Conservation (phyloP, 92 coral and sea anemone genomes). For the Nematostella vectensis region DNA sequence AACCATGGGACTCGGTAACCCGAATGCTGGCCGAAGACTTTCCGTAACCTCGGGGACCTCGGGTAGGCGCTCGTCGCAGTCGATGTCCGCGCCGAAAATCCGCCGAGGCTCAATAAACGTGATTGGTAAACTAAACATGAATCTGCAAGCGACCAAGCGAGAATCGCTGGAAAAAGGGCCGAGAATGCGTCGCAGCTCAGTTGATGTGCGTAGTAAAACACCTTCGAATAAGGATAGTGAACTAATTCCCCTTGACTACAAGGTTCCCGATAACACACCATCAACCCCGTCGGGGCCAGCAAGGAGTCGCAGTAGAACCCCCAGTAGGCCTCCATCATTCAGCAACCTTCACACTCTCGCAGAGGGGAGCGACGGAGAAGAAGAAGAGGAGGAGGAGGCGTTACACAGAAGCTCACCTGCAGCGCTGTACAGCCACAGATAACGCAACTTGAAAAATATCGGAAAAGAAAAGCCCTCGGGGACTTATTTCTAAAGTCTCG, state of each 20-base stretch:
- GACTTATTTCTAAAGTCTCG: no score
- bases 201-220: background rate
- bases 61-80: slow-evolving; percentile 31
- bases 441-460: no score
- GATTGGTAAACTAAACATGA: slow-evolving; percentile 19
- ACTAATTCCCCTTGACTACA: background rate
- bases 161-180: background rate
- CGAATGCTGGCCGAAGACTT: slow-evolving; percentile 20
- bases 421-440: slow-evolving; percentile 8
- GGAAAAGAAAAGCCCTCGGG: no score
- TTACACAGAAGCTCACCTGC: slow-evolving; percentile 60
- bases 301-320: background rate
- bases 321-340: slow-evolving; percentile 12
- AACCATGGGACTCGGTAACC: slow-evolving; percentile 23
- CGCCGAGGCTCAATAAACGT: slow-evolving; percentile 70
- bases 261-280: background rate
- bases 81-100: slow-evolving; percentile 27
- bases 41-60: slow-evolving; percentile 23
- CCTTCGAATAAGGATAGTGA: background rate
- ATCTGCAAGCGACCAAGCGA: background rate
- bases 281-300: background rate
- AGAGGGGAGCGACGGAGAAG: slow-evolving; percentile 49
- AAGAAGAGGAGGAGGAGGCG: slow-evolving; percentile 21
- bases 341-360: slow-evolving; percentile 48
- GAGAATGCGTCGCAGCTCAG: background rate